Conservation (phyloP, 2,888 invertebrate genomes). For the Aphodius granarius region DNA sequence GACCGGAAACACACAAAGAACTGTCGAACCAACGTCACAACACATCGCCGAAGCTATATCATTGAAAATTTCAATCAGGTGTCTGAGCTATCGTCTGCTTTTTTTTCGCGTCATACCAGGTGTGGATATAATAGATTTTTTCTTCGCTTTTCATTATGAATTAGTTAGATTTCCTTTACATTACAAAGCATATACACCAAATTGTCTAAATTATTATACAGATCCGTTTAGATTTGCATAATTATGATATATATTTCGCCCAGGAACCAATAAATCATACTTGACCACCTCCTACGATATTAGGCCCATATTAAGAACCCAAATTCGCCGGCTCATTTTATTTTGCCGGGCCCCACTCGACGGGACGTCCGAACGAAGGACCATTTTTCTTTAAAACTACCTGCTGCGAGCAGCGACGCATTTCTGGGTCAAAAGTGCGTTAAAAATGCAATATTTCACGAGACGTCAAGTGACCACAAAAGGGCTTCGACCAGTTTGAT, state of each 20-base stretch:
- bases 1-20: conserved; percentile 36
- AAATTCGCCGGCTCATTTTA: conserved; percentile 20
- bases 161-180: not conserved
- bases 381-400: conserved; percentile 15
- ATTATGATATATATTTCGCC: not conserved
- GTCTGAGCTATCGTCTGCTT: conserved; percentile 23
- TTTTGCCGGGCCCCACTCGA: conserved; percentile 17
- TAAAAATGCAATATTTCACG: conserved; percentile 23
- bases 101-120: not conserved
- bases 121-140: not conserved
- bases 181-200: no score
- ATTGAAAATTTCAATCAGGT: conserved; percentile 37
- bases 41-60: conserved; percentile 38
- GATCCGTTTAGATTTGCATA: not conserved
- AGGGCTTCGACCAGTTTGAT: conserved; percentile 10
- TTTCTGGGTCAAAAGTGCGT: conserved; percentile 19
- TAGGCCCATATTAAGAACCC: not conserved
- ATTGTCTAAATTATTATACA: no score
- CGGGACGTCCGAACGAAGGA: conserved; percentile 1
- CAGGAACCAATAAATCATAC: conserved; percentile 22
- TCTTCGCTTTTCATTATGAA: not conserved
- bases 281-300: conserved; percentile 23
- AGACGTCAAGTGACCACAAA: conserved; percentile 18
- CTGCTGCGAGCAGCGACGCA: not conserved
- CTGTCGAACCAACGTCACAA: conserved; percentile 40